Conservation (phyloP, 2,113 vertebrate genomes). For the Rynchops niger region DNA sequence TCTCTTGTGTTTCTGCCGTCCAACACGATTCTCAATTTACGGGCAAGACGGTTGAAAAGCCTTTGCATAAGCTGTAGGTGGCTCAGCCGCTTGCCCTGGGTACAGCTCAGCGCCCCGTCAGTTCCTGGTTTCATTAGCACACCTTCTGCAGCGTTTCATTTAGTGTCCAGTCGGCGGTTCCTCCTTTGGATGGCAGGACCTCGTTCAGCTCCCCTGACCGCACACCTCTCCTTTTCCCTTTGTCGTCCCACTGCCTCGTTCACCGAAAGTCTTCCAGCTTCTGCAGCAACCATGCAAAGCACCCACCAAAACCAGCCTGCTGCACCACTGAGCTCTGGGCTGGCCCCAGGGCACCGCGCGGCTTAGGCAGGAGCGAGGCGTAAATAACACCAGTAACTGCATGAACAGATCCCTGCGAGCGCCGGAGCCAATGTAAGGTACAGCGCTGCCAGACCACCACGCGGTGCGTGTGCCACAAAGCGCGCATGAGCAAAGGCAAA, state of each 20-base stretch:
- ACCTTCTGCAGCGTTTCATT: neutral
- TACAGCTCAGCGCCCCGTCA: neutral
- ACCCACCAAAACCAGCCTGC: neutral
- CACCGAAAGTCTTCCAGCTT: neutral
- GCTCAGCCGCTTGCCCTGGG: neutral
- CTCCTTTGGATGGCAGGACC: neutral
- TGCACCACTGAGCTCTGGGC: neutral
- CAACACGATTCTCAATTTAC: neutral
- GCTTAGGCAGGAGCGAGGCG: neutral
- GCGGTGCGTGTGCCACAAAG: rapidly evolving
- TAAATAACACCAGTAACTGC: too few species aligned
- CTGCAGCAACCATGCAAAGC: neutral
- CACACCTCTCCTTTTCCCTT: too few species aligned
- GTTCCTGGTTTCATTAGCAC: too few species aligned
- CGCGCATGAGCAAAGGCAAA: neutral
- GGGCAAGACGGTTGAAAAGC: neutral
- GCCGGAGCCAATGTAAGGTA: neutral
- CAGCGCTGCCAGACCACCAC: neutral
- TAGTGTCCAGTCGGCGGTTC: rapidly evolving
- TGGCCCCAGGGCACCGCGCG: neutral
- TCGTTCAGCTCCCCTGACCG: too few species aligned
- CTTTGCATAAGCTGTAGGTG: neutral
- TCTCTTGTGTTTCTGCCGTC: neutral
- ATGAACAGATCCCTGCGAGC: neutral
- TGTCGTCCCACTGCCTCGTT: neutral